A percentile compares a stretch with the other conserved stretches of the same genome.
Evolutionary conservation across 1,140 invertebrate species (phyloP).

Genomic region (Parasteatoda tepidariorum): DNA sequence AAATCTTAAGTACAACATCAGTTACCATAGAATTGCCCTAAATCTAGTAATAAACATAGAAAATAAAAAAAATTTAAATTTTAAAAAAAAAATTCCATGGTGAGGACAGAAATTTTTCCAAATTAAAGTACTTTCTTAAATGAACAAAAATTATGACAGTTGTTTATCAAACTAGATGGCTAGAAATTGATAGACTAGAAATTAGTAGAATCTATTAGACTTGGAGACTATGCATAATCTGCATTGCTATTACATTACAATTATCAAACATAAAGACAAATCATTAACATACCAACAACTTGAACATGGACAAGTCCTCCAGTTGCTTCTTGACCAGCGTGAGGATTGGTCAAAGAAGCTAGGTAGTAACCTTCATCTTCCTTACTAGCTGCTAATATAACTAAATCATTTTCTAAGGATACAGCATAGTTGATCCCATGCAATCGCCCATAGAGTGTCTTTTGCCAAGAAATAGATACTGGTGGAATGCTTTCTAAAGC

Average conservation of each 20-base stretch:
- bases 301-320: constrained; percentile 72
- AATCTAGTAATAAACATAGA: too few species aligned
- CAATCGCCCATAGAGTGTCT: constrained; percentile 76
- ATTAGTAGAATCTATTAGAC: too few species aligned
- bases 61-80: too few species aligned
- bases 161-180: too few species aligned
- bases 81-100: too few species aligned
- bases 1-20: too few species aligned
- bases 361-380: constrained; percentile 73
- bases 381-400: constrained; percentile 81
- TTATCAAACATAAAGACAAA: background rate
- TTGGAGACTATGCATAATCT: too few species aligned
- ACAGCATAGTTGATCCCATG: constrained; percentile 82
- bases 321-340: constrained; percentile 86
- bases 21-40: too few species aligned
- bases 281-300: constrained; percentile 27
- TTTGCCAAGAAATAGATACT: constrained; percentile 86
- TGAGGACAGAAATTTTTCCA: too few species aligned
- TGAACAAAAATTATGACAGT: too few species aligned
- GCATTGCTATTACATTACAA: background rate
- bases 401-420: constrained; percentile 79
- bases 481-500: constrained; percentile 83
- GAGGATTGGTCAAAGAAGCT: constrained; percentile 86
- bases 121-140: too few species aligned
- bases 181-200: too few species aligned